phyloP scores from a whole-genome alignment of 2,888 invertebrate genomes.

The Sinelater perroti region DNA sequence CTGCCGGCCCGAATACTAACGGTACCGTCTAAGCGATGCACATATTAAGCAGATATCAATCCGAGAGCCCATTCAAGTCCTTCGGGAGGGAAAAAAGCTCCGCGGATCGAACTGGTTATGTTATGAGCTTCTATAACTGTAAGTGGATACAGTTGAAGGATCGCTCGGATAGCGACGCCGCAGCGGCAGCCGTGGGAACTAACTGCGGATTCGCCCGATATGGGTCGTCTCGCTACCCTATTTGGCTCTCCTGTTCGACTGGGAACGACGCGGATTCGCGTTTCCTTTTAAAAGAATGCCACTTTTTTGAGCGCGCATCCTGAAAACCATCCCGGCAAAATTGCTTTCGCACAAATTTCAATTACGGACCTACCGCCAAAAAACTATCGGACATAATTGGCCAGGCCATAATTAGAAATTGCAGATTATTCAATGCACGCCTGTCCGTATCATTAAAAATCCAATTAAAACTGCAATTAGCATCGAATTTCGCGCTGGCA shows the following conservation, averaged over 20 bases:
- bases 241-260: constrained; percentile 33
- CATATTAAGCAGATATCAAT: constrained; percentile 44
- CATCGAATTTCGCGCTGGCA: too few relatives aligned
- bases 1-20: constrained; percentile 32
- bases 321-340: too few relatives aligned
- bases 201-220: constrained; percentile 38
- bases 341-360: too few relatives aligned
- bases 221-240: constrained; percentile 40
- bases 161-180: constrained; percentile 23
- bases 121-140: constrained; percentile 33
- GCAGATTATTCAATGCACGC: too few relatives aligned
- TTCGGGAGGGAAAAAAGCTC: constrained; percentile 32
- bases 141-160: constrained; percentile 14
- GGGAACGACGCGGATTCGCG: constrained; percentile 18
- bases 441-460: too few relatives aligned
- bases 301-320: too few relatives aligned
- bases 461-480: too few relatives aligned
- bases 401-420: too few relatives aligned
- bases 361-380: too few relatives aligned
- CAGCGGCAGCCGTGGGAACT: constrained; percentile 30
- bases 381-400: too few relatives aligned
- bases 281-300: constrained; percentile 17
- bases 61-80: constrained; percentile 38
- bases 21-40: constrained; percentile 41
- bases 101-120: constrained; percentile 30